Conservation (phyloP, 1,140 invertebrate genomes). For the Drosophila hydei region DNA sequence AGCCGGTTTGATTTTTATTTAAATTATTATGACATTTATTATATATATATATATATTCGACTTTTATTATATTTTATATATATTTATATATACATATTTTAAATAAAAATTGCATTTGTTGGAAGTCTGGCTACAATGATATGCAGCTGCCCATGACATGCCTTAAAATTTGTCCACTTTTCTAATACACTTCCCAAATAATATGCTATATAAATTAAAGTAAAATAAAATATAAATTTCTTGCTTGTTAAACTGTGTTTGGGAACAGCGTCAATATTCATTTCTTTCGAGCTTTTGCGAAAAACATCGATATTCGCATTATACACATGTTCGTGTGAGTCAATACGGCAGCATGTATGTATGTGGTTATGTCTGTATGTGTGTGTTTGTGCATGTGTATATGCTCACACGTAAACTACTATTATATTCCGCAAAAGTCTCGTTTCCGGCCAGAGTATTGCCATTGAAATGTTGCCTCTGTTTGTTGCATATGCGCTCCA, state of each 20-base stretch:
- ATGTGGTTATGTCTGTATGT: neutral
- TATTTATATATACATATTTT: no score
- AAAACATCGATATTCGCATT: slow-evolving; percentile 37
- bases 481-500: slow-evolving; percentile 39
- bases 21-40: no score
- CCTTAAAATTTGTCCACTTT: no score
- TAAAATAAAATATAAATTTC: neutral
- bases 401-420: neutral
- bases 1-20: no score
- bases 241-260: neutral
- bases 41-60: no score
- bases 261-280: slow-evolving; percentile 4
- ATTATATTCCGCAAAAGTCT: slow-evolving; percentile 27
- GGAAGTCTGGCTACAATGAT: no score
- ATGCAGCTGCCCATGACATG: no score
- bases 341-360: slow-evolving; percentile 6
- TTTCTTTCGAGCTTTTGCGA: slow-evolving; percentile 9
- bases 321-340: neutral
- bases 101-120: no score
- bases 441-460: slow-evolving; percentile 36
- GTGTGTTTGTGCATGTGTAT: neutral
- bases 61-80: no score
- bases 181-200: no score
- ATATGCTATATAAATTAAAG: no score
- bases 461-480: slow-evolving; percentile 39